Base-by-base conservation (phyloP, 2,797 vertebrate genomes). In the Chelon labrosus region DNA sequence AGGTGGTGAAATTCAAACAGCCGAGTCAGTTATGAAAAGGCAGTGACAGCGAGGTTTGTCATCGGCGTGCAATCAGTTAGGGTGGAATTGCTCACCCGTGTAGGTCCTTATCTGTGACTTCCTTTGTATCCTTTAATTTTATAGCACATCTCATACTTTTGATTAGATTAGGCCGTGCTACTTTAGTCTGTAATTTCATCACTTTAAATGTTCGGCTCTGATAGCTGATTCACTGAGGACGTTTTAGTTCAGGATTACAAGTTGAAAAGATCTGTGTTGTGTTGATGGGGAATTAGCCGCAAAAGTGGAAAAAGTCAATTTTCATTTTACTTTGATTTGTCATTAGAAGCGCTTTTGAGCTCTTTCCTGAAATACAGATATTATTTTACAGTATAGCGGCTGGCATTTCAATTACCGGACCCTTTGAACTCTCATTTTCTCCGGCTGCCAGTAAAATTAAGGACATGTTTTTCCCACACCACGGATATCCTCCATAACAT, bases 361-460 rank as follows among this genome's bases (percentile, higher is more conserved):
- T 14, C 35, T 17, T 35, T 71, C 46, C 20, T 60, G 25, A 55
- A 44, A 77, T 62, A 73, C 41, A 12, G 16, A 51, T 76, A 56
- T 75, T 61, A 68, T 79, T 22, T 88, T 58, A 73, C 68, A 65
- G 55, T 51, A 6, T 14, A 22, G 44, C 61, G 49, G 71, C 19
- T 56, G 66, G 64, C 42, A 60, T 81, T 82, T 84, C 60, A 79
- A 73, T 79, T 37, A 55, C 53, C 42, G 51, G 50, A 60, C 22
- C 38, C 50, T 46, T 31, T 41, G 14, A 65, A 8, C 56, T 66
- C 38, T 75, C 20, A 19, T 73, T 75, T 49, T 65, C 53, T 66
- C 10, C 5, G 10, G 12, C 65, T 50, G 5, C 64, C 58, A 63
- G 20, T 58, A 49, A 58, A 77, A 58, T 64, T 9, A 58, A 66